Evolutionary conservation across 2,888 invertebrate species (phyloP), one percentile per base, ranked within the genome.

Genomic region (Bombylius discolor): DNA sequence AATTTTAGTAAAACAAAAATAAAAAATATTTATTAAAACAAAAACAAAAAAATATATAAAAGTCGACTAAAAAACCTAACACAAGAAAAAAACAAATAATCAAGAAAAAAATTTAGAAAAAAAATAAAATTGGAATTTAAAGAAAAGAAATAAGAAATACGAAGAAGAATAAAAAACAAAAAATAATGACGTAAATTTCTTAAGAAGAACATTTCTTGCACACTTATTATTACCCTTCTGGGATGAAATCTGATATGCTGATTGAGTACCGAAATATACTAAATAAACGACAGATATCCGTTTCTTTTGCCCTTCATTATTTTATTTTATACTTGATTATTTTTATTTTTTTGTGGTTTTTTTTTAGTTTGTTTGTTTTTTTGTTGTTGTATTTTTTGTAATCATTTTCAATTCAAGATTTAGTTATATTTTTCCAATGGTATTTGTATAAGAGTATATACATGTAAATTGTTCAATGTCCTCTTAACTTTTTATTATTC

Each of bases 181-280:
- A 44, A 44, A 12, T 12, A 9, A 11, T 12, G 12, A 44, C 5
- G 9, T n/a, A 44, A 45, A 45, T 51, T 55, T 51, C 55, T 51
- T 55, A 42, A 51, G 55, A 55, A 55, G 55, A 50, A 45, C 33
- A 44, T 44, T 46, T 53, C 51, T 51, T 57, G 46, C 47, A 53
- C 53, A 36, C 51, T 42, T 11, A 36, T 55, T 51, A 57, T 57
- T 57, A 50, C 56, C 56, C 56, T 57, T 57, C 53, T 57, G 53
- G 53, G 49, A 53, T 57, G 56, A 53, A 57, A 57, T 57, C 56
- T 57, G 56, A 57, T 57, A 57, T 57, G 53, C 56, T 57, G 56
- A 57, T 57, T 57, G 56, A 57, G 53, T 57, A 57, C 56, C 50
- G 47, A 52, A 57, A 57, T 53, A 23, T 23, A 53, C 53, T 57